phyloP scores from a whole-genome alignment of 2,888 invertebrate genomes.

The Chrysomela aeneicollis region DNA sequence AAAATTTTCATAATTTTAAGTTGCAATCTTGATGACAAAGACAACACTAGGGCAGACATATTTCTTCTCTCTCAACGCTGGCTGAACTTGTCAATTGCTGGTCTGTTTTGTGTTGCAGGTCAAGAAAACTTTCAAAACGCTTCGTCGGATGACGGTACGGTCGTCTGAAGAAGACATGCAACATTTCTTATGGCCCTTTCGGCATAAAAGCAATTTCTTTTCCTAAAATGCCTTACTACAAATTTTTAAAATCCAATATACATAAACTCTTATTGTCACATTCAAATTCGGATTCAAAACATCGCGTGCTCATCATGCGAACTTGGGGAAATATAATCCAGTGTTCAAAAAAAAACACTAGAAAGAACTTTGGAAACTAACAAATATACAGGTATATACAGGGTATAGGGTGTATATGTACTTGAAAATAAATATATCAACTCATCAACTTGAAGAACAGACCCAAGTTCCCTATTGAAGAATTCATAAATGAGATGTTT shows the following conservation, averaged over 20 bases:
- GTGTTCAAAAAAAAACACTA: too few relatives aligned
- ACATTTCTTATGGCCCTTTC: slow-evolving; percentile 42
- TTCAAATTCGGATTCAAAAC: slow-evolving; percentile 10
- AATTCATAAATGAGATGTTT: too few relatives aligned
- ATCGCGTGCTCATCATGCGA: background rate
- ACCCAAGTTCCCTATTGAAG: background rate
- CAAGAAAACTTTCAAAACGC: slow-evolving; percentile 72
- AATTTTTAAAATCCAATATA: slow-evolving; percentile 31
- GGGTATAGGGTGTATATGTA: too few relatives aligned
- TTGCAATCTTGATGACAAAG: too few relatives aligned
- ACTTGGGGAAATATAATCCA: background rate
- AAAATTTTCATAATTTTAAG: too few relatives aligned
- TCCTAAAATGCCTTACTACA: slow-evolving; percentile 50
- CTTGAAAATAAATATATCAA: too few relatives aligned
- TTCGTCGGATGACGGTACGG: slow-evolving; percentile 68
- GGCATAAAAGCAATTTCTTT: slow-evolving; percentile 41
- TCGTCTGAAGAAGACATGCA: slow-evolving; percentile 61
- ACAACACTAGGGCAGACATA: too few relatives aligned
- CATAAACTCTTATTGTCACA: background rate
- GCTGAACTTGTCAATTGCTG: too few relatives aligned
- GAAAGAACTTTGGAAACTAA: too few relatives aligned
- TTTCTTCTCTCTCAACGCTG: too few relatives aligned
- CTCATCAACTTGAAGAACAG: background rate
- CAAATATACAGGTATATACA: too few relatives aligned
- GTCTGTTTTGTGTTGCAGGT: slow-evolving; percentile 61